Evolutionary conservation across 2,113 vertebrate species (phyloP).

Genomic region (Deroptyus accipitrinus): DNA sequence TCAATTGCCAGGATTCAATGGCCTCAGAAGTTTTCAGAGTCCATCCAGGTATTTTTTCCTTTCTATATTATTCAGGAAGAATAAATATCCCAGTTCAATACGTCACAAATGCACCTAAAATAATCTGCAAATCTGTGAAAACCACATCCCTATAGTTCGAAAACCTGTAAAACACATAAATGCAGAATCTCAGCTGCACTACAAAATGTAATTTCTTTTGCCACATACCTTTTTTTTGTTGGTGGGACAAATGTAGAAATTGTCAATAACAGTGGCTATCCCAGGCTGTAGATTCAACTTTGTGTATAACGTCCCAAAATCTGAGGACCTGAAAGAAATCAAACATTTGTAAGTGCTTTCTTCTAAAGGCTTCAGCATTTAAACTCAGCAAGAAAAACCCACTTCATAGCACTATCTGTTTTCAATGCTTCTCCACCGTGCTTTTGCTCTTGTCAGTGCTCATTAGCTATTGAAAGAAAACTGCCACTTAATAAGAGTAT

Average conservation of each 20-base stretch:
- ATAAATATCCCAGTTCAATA: background rate
- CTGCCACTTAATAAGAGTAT: background rate
- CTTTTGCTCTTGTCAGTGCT: background rate
- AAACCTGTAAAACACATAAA: background rate
- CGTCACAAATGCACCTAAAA: background rate
- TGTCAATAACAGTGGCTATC: conserved; percentile 89
- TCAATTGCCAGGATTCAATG: background rate
- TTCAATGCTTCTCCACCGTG: background rate
- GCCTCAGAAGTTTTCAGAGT: background rate
- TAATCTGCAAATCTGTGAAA: background rate
- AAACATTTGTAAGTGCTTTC: background rate
- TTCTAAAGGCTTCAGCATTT: background rate
- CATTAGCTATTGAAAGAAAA: background rate
- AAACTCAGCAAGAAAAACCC: background rate
- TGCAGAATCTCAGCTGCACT: background rate
- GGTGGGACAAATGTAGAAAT: conserved; percentile 95
- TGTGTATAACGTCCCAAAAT: conserved; percentile 93
- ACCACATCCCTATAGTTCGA: background rate
- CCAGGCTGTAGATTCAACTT: conserved; percentile 94
- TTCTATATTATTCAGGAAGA: background rate
- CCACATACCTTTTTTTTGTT: conserved; percentile 94
- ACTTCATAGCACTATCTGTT: background rate
- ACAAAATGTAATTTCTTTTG: background rate
- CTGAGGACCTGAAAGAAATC: conserved; percentile 82
- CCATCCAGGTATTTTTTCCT: background rate